These are phyloP conservation scores for Mormoops blainvillei DNA, from an alignment of 2,113 vertebrate species.

Conservation along the genomic window DNA sequence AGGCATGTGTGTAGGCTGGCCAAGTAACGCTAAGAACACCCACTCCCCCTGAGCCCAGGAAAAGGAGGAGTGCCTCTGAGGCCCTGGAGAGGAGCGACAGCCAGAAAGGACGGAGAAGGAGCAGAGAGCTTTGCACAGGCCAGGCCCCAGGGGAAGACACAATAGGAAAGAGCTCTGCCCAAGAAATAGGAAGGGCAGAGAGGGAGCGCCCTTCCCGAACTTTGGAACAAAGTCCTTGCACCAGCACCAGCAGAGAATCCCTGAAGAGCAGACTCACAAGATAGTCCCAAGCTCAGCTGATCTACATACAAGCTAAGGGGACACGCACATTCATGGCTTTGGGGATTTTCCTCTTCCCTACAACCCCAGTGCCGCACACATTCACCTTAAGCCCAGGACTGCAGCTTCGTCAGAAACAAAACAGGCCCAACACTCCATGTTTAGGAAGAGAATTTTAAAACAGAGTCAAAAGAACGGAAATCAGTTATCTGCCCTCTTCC, in stretches of 20 bases:
- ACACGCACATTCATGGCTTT: not conserved
- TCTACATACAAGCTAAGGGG: not conserved
- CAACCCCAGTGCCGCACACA: not conserved
- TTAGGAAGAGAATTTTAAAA: conserved; percentile 66
- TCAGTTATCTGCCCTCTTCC: conserved; percentile 39
- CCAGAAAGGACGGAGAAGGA: not conserved
- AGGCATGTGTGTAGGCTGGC: not conserved
- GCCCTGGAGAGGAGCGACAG: not conserved
- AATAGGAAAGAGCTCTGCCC: not conserved
- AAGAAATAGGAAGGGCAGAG: too few relatives aligned
- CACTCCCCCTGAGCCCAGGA: not conserved
- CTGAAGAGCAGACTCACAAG: conserved; percentile 24
- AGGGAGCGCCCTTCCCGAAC: not conserved
- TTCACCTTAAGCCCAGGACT: not conserved
- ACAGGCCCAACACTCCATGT: conserved; percentile 26
- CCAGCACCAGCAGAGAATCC: conserved; percentile 58
- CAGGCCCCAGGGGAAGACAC: not conserved
- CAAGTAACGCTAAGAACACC: not conserved
- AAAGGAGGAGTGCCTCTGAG: not conserved
- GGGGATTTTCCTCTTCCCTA: not conserved
- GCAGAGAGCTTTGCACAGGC: not conserved
- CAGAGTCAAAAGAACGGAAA: conserved; percentile 61
- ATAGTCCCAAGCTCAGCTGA: not conserved
- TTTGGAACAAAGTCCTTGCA: not conserved
- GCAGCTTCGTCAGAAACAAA: conserved; percentile 38